A percentile compares a stretch with the other conserved stretches of the same genome.
phyloP scores from a whole-genome alignment of 2,113 vertebrate genomes.

The Podarcis cretensis region DNA sequence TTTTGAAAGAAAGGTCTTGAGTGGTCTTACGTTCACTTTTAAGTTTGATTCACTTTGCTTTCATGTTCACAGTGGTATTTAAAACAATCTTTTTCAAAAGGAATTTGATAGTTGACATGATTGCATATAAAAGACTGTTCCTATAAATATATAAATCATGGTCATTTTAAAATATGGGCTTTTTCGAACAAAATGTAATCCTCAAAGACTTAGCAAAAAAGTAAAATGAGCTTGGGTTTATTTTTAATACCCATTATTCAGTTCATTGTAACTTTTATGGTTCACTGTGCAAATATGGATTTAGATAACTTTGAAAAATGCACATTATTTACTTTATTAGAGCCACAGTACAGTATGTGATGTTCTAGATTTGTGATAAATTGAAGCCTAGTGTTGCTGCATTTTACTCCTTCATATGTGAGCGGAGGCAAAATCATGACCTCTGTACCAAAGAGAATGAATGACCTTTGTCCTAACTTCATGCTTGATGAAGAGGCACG shows the following conservation, averaged over 20 bases:
- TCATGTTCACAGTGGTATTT: not conserved
- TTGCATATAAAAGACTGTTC: not conserved
- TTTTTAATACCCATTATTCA: slow-evolving; percentile 54
- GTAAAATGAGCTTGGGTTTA: slow-evolving; percentile 18
- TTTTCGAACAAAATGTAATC: slow-evolving; percentile 43
- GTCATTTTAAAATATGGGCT: slow-evolving; percentile 23
- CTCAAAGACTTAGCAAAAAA: slow-evolving; percentile 43
- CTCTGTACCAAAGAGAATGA: not conserved
- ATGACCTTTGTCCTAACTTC: slow-evolving; percentile 34
- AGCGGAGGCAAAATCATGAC: slow-evolving; percentile 29
- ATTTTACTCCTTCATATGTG: not conserved
- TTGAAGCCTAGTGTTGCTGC: slow-evolving; percentile 2
- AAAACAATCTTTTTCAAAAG: slow-evolving; percentile 40
- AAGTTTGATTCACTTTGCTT: rapidly evolving
- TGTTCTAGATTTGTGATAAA: slow-evolving; percentile 32
- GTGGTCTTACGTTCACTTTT: not conserved
- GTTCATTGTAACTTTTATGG: slow-evolving; percentile 26
- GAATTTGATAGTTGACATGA: slow-evolving; percentile 3
- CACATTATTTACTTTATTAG: slow-evolving; percentile 42
- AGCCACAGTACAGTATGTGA: slow-evolving; percentile 26
- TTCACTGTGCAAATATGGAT: slow-evolving; percentile 9
- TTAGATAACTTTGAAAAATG: slow-evolving; percentile 33
- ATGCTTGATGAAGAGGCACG: slow-evolving; percentile 28
- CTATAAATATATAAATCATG: slow-evolving; percentile 46
- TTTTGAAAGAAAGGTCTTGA: not conserved